Evolutionary conservation across 2,113 vertebrate genomes (phyloP).

Genomic region (Argyrosomus japonicus): DNA sequence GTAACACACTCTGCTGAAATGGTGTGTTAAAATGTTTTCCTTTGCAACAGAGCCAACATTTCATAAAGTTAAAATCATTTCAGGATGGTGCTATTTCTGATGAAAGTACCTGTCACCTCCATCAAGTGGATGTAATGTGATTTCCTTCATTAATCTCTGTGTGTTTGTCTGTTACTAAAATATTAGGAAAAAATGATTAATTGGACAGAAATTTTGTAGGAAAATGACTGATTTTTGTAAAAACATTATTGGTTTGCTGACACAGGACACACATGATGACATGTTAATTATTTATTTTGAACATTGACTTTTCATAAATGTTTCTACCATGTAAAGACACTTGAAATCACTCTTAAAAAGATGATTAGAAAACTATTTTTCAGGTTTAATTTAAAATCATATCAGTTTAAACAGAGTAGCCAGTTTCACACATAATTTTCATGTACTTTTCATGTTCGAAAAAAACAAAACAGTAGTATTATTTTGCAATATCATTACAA

Average conservation of each 20-base stretch:
- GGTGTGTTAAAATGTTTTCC: background rate
- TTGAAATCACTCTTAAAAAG: background rate
- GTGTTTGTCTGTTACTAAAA: background rate
- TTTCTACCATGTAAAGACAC: background rate
- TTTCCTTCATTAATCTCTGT: background rate
- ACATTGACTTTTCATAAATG: background rate
- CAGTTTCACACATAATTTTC: background rate
- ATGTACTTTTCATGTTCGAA: background rate
- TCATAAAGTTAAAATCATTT: background rate
- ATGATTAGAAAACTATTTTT: background rate
- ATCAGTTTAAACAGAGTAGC: background rate
- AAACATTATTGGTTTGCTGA: background rate
- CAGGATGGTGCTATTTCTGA: background rate
- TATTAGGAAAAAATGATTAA: background rate
- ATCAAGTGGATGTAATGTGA: background rate
- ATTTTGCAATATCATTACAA: background rate
- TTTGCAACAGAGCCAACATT: background rate
- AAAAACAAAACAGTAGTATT: background rate
- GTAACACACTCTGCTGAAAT: slow-evolving; percentile 33
- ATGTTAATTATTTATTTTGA: background rate
- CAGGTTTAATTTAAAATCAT: background rate
- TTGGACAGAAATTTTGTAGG: background rate
- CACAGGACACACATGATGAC: background rate
- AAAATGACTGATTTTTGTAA: too few relatives aligned
- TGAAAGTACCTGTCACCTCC: background rate